phyloP scores from a whole-genome alignment of 2,113 vertebrate species.

The Ascaphus truei region DNA sequence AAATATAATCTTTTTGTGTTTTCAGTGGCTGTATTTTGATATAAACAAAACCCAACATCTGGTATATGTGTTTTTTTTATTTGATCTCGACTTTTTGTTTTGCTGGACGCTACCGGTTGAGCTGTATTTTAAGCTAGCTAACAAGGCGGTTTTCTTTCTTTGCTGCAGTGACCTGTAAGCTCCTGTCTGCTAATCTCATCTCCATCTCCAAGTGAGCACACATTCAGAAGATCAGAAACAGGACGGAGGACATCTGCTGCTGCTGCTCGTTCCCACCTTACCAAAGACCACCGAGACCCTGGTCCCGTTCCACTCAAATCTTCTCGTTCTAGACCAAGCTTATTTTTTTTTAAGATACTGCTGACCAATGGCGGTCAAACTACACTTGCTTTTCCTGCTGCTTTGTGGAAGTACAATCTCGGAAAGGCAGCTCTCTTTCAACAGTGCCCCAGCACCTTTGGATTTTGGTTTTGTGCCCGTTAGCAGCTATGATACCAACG shows the following conservation, averaged over 20 bases:
- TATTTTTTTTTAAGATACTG: slow-evolving; percentile 43
- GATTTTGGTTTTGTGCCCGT: slow-evolving; percentile 81
- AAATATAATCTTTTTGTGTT: no score
- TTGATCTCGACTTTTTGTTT: no score
- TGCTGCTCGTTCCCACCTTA: not conserved
- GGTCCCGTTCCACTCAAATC: not conserved
- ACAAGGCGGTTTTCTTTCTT: slow-evolving; percentile 40
- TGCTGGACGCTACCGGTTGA: no score
- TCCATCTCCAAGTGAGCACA: slow-evolving; percentile 28
- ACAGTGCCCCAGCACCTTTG: slow-evolving; percentile 56
- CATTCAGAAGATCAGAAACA: slow-evolving; percentile 20
- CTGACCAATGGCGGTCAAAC: slow-evolving; percentile 60
- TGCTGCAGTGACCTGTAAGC: slow-evolving; percentile 44
- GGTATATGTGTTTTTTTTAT: no score
- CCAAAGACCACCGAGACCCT: not conserved
- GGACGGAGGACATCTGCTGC: slow-evolving; percentile 37
- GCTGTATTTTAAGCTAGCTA: no score
- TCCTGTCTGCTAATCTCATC: slow-evolving; percentile 17
- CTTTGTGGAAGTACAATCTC: slow-evolving; percentile 56
- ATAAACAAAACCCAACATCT: no score
- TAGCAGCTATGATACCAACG: slow-evolving; percentile 77
- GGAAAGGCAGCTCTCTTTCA: slow-evolving; percentile 52
- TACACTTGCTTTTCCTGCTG: slow-evolving; percentile 61
- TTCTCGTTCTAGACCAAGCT: not conserved
- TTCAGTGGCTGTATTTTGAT: no score